Percentiles rank a stretch among this genome's conserved stretches.
Evolutionary conservation across 1,140 invertebrate species (phyloP).

Genomic region (Pissodes strobi): DNA sequence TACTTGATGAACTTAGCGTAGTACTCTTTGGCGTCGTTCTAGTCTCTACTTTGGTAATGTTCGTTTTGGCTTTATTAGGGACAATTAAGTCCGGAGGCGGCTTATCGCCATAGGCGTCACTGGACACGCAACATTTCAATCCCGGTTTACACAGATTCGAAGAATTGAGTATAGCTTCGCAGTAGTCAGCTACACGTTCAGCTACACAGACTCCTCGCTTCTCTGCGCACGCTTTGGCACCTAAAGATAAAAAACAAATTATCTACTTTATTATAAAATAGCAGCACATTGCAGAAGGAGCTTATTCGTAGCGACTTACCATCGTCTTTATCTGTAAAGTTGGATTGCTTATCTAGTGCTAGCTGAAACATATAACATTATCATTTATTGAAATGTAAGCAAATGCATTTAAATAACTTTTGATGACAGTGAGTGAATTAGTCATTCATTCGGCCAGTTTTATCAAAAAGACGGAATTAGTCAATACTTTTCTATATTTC

Average conservation of each 20-base stretch:
- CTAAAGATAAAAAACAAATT: conserved; percentile 1
- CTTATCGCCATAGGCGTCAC: conserved; percentile 70
- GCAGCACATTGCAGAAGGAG: too few species aligned
- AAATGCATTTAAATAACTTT: too few species aligned
- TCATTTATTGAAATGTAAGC: too few species aligned
- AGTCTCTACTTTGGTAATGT: conserved; percentile 56
- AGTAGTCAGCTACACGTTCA: conserved; percentile 78
- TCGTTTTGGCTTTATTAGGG: conserved; percentile 59
- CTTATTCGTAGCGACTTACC: too few species aligned
- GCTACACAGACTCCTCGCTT: conserved; percentile 82
- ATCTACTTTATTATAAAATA: conserved; percentile 12
- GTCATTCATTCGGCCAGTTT: too few species aligned
- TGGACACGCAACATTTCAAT: conserved; percentile 75
- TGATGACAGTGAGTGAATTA: too few species aligned
- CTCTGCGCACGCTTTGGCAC: conserved; percentile 29
- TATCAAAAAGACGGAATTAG: too few species aligned
- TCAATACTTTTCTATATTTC: too few species aligned
- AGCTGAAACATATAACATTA: conserved; percentile 37
- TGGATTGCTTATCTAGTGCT: conserved; percentile 32
- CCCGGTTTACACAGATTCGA: conserved; percentile 71
- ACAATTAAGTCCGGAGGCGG: conserved; percentile 74
- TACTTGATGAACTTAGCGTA: conserved; percentile 34
- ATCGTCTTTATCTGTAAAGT: conserved; percentile 27
- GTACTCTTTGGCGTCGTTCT: conserved; percentile 53
- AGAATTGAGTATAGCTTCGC: conserved; percentile 78